Base-by-base conservation (phyloP, 2,888 invertebrate genomes). In the Sminthurides aquaticus region DNA sequence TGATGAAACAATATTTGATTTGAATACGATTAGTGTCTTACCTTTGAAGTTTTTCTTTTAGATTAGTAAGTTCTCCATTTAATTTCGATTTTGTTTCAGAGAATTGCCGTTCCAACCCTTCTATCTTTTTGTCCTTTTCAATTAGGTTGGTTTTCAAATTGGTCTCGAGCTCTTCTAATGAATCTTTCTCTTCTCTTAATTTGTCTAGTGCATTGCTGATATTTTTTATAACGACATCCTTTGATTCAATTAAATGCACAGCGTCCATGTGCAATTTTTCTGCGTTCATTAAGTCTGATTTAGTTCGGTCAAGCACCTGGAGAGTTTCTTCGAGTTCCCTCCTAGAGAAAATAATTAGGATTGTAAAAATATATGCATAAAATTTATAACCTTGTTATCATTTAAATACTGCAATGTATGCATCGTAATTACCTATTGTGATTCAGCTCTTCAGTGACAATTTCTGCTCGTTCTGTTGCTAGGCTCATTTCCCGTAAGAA, bases 101-200 rank as follows among this genome's bases (percentile, higher is more conserved):
- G 48, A 74, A 57, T 29, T 70, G 69, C n/a, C 70, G 67, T 15
- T 74, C 74, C 0, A 73, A 63, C 0, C 56, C 56, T 34, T 74
- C 74, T 57, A 74, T 69, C 58, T 69, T 73, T 52, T 70, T 72
- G 59, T 73, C 73, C 29, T 70, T 73, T 22, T 74, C 74, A 49
- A 78, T 77, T 66, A 79, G 78, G 49, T 78, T 76, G 11, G 78
- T 76, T 69, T 76, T 76, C 15, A 76, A 63, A 2, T 71, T 73
- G 27, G 74, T 71, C 56, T 75, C 75, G 15, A 75, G 64, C 62
- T 75, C 75, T 66, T 82, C 81, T 18, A 82, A 74, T n/a, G 70
- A 71, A 18, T 62, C 62, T 67, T 77, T 77, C 43, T 77, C 77
- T 5, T 73, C 74, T 60, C 70, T 69, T 3, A 76, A 57, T 43